These are phyloP conservation scores for Phrynocephalus versicolor DNA, from an alignment of 2,113 vertebrate species.

Conservation along the genomic window DNA sequence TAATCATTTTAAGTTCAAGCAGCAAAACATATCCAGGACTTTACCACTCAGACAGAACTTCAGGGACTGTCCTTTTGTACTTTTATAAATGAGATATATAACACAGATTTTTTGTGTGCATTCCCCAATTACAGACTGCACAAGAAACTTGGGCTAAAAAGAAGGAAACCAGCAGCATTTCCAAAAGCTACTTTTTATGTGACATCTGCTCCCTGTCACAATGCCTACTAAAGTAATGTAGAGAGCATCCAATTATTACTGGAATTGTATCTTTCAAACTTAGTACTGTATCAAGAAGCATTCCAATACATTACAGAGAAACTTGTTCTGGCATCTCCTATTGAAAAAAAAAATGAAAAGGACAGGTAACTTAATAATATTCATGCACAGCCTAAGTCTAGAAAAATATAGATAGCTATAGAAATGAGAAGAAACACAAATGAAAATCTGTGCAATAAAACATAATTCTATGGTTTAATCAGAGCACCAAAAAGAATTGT, in stretches of 20 bases:
- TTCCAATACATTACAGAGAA: not conserved
- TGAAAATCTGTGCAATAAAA: no score
- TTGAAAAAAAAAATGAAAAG: not conserved
- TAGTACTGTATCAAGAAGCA: not conserved
- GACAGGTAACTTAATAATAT: not conserved
- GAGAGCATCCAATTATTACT: not conserved
- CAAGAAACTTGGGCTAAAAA: not conserved
- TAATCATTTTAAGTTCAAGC: slow-evolving; percentile 22
- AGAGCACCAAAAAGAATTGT: not conserved
- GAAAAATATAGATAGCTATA: not conserved
- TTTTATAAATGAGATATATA: not conserved
- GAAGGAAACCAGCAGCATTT: not conserved
- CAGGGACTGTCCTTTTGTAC: not conserved
- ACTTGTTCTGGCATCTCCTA: not conserved
- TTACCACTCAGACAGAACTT: slow-evolving; percentile 25
- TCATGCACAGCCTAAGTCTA: not conserved
- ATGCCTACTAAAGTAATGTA: not conserved
- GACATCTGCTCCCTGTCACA: not conserved
- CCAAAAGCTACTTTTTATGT: not conserved
- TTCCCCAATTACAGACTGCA: not conserved
- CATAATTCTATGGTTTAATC: not conserved
- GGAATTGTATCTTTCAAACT: not conserved
- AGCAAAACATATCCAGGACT: not conserved
- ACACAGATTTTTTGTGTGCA: not conserved
- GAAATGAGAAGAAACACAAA: not conserved